Percentiles rank a stretch among this genome's conserved stretches.
Conservation (phyloP, 2,797 vertebrate species). For the Protonibea diacanthus region DNA sequence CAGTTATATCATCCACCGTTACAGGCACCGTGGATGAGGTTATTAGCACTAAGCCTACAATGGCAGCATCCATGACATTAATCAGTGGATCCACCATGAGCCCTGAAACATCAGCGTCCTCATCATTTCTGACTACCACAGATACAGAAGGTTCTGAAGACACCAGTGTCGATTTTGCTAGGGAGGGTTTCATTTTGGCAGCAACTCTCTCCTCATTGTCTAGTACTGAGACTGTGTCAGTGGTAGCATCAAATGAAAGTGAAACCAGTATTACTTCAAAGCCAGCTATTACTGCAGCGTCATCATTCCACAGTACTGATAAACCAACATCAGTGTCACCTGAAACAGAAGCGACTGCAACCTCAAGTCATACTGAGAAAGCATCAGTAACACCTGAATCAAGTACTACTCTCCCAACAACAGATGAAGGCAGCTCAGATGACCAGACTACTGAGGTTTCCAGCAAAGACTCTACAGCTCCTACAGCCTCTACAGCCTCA, state of each 20-base stretch:
- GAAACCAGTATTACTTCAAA: neutral
- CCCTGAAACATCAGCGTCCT: neutral
- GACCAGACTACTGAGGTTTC: neutral
- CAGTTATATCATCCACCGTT: neutral
- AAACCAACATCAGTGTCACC: neutral
- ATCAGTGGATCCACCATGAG: neutral
- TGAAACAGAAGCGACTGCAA: neutral
- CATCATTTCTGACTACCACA: neutral
- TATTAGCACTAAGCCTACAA: neutral
- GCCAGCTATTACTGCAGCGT: neutral
- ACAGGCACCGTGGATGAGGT: neutral
- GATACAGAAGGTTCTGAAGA: conserved; percentile 23
- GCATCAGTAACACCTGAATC: neutral
- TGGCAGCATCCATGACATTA: neutral
- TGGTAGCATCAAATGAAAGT: neutral
- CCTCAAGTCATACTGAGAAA: neutral
- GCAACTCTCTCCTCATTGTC: neutral
- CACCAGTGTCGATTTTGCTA: neutral
- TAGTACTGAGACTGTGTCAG: conserved; percentile 5
- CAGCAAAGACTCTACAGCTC: neutral
- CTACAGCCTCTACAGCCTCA: neutral
- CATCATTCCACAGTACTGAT: conserved; percentile 35
- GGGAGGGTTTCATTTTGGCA: neutral
- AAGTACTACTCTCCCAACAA: neutral
- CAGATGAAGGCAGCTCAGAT: conserved; percentile 25